Evolutionary conservation across 2,797 vertebrate genomes (phyloP), one percentile per base, ranked within the genome.

Genomic region (Etheostoma nigrum): DNA sequence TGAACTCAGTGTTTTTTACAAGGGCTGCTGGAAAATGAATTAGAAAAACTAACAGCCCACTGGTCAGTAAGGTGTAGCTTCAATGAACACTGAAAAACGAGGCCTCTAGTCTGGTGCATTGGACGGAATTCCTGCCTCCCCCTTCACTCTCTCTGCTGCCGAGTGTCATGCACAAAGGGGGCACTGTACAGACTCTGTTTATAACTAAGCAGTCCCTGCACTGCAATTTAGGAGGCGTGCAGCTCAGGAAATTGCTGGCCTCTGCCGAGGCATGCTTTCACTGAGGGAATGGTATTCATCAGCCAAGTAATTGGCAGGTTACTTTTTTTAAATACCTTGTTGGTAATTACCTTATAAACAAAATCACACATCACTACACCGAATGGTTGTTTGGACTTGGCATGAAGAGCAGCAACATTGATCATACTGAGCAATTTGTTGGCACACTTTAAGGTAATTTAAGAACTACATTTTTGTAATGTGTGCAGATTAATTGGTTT

Each of bases 281-380:
- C 96, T 96, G 96, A 96, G 95, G 96, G 96, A 96, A 95, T 96
- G 95, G 95, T 95, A 96, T 96, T 97, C 95, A 88, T 96, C 96
- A 95, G 94, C 95, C 92, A 89, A 95, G 94, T 98, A 97, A 99
- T 97, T 97, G 97, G 94, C 96, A 96, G 95, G 94, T 97, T 91
- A 88, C 87, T 84, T 94, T 94, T 94, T 93, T 93, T 96, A 96
- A 97, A 96, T 97, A 96, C 95, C 96, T 96, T 97, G 96, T 96
- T 95, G 93, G 96, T 97, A 97, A 99, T 98, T 96, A 96, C 95
- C 95, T 97, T 96, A 95, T 97, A 97, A 98, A 97, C 95, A 96
- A 97, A 96, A 91, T 95, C 95, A 96, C 95, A 94, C 88, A 74
- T 93, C 88, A 86, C 82, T 93, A 93, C 95, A 90, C 80, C 60